A percentile compares a stretch with the other conserved stretches of the same genome.
phyloP scores from a whole-genome alignment of 2,113 vertebrate genomes.

The Podarcis muralis region DNA sequence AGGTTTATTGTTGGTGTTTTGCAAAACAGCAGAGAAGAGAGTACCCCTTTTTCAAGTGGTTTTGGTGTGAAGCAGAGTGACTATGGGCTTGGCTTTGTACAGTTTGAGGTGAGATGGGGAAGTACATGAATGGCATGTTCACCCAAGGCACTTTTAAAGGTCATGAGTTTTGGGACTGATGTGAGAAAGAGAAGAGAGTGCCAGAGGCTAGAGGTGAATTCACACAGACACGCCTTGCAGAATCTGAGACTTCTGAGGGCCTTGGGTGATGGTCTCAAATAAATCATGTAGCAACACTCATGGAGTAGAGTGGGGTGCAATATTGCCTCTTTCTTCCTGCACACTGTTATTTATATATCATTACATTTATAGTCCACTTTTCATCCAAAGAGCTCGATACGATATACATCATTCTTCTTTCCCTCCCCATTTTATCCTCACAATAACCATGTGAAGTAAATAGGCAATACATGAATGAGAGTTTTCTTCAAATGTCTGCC shows the following conservation, averaged over 20 bases:
- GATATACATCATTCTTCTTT: too few relatives aligned
- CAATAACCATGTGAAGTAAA: not conserved
- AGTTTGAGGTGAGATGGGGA: too few relatives aligned
- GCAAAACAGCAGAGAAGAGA: not conserved
- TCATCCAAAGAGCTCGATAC: too few relatives aligned
- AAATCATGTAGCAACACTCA: not conserved
- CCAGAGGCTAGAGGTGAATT: not conserved
- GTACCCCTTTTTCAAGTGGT: not conserved
- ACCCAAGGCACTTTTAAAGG: not conserved
- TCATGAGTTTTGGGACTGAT: not conserved
- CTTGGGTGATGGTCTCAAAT: not conserved
- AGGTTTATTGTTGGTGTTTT: too few relatives aligned
- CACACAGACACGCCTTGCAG: not conserved
- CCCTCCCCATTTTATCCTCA: too few relatives aligned
- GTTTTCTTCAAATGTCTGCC: not conserved
- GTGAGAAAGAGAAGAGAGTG: not conserved
- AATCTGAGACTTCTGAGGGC: not conserved
- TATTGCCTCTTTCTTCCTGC: not conserved
- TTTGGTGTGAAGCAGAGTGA: not conserved
- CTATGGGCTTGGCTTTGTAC: too few relatives aligned
- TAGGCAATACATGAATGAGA: not conserved
- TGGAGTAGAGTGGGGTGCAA: not conserved
- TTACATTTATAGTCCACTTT: too few relatives aligned
- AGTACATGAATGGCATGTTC: not conserved
- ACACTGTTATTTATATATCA: too few relatives aligned